These are phyloP conservation scores for Augochlora pura DNA, from an alignment of 1,140 invertebrate species.

Conservation along the genomic window DNA sequence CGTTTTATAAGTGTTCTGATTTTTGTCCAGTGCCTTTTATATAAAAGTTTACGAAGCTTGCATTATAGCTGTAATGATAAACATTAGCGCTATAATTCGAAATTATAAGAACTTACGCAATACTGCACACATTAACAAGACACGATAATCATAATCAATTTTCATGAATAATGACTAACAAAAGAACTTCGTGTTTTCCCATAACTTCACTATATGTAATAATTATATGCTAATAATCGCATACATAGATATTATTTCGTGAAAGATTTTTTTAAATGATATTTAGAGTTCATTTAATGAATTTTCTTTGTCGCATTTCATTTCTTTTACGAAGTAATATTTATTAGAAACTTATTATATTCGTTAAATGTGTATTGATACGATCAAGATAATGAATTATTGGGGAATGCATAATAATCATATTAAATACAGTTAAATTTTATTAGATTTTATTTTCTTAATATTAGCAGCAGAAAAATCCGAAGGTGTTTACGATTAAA, in stretches of 20 bases:
- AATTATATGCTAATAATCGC: constrained; percentile 23
- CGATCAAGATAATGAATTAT: constrained; percentile 21
- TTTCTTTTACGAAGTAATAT: constrained; percentile 42
- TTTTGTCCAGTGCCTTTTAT: constrained; percentile 54
- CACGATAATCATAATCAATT: constrained; percentile 44
- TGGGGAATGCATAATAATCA: constrained; percentile 8
- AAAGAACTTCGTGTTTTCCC: constrained; percentile 27
- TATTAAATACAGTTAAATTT: constrained; percentile 23
- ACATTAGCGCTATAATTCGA: constrained; percentile 37
- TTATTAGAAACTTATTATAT: constrained; percentile 4
- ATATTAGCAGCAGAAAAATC: background rate
- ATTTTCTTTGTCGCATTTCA: background rate
- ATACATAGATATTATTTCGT: constrained; percentile 40
- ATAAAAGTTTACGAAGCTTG: constrained; percentile 44
- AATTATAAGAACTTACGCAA: constrained; percentile 38
- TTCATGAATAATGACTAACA: constrained; percentile 51
- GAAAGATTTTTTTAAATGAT: constrained; percentile 18
- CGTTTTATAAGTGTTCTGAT: constrained; percentile 20
- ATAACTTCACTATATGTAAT: constrained; percentile 34
- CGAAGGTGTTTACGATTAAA: background rate
- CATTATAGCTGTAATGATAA: constrained; percentile 43
- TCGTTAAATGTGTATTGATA: constrained; percentile 10
- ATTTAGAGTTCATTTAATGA: background rate
- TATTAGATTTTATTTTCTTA: constrained; percentile 14
- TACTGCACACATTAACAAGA: constrained; percentile 46